Evolutionary conservation across 2,888 invertebrate genomes (phyloP).

Genomic region (Agrilus biguttatus): DNA sequence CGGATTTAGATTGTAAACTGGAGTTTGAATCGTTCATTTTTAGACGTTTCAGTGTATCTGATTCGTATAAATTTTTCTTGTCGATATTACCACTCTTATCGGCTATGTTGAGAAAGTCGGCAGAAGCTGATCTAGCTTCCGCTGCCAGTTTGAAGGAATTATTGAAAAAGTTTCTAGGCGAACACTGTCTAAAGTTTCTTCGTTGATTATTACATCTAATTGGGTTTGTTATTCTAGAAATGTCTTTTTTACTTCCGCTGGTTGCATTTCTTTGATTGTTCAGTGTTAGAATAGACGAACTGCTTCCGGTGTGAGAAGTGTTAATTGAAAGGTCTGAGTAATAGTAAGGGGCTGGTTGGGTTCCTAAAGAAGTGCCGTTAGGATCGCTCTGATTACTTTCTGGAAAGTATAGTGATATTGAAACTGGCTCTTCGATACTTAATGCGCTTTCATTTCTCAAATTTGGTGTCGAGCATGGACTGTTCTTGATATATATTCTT

Average conservation of each 20-base stretch:
- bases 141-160: constrained; percentile 39
- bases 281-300: constrained; percentile 28
- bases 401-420: constrained; percentile 12
- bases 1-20: constrained; percentile 34
- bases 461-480: constrained; percentile 20
- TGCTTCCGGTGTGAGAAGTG: constrained; percentile 18
- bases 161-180: constrained; percentile 15
- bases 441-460: constrained; percentile 15
- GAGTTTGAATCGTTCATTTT: constrained; percentile 39
- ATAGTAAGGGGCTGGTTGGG: constrained; percentile 66
- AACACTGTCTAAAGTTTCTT: constrained; percentile 10
- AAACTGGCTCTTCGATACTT: constrained; percentile 15
- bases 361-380: background rate
- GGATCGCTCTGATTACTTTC: constrained; percentile 6
- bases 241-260: constrained; percentile 47
- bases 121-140: constrained; percentile 46
- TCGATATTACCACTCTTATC: constrained; percentile 52
- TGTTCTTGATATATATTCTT: constrained; percentile 20
- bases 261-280: constrained; percentile 62
- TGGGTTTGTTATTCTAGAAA: constrained; percentile 59
- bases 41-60: constrained; percentile 44
- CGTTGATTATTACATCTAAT: constrained; percentile 33
- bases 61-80: constrained; percentile 58
- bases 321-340: constrained; percentile 58
- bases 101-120: constrained; percentile 49